Percentiles rank a stretch among this genome's conserved stretches.
These are phyloP conservation scores for Melieria crassipennis DNA, from an alignment of 2,888 invertebrate species.

Conservation along the genomic window DNA sequence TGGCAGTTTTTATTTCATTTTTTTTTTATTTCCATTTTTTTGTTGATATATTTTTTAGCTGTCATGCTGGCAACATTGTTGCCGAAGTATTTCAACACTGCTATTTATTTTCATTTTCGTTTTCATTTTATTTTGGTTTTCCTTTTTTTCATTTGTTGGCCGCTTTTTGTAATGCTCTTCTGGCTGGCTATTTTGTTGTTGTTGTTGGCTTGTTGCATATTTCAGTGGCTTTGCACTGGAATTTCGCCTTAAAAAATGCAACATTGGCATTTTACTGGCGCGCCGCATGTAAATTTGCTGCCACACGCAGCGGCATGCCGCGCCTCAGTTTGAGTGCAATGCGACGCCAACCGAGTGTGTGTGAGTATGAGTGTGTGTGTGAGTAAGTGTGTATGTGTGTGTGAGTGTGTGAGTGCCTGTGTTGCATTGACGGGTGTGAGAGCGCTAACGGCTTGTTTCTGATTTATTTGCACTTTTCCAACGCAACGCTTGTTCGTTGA, in stretches of 20 bases:
- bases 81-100: constrained; percentile 33
- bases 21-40: no score
- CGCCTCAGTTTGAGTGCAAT: background rate
- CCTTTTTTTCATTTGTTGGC: constrained; percentile 1
- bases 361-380: background rate
- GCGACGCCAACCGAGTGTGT: constrained; percentile 4
- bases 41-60: no score
- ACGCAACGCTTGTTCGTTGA: constrained; percentile 5
- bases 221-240: constrained; percentile 33
- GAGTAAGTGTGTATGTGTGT: background rate
- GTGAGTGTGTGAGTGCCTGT: constrained; percentile 2
- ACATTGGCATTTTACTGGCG: constrained; percentile 26
- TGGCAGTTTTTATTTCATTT: no score
- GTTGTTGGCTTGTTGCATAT: constrained; percentile 24
- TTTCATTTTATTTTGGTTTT: background rate
- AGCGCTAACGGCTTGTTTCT: no score
- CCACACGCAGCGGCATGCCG: no score
- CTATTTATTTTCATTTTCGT: constrained; percentile 20
- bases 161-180: background rate
- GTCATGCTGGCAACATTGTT: constrained; percentile 17
- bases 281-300: constrained; percentile 8
- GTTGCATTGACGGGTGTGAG: background rate
- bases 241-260: constrained; percentile 35
- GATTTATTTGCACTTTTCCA: no score
- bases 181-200: background rate